These are phyloP conservation scores for Osedax frankpressi DNA, from an alignment of 2,888 invertebrate genomes.

Conservation along the genomic window DNA sequence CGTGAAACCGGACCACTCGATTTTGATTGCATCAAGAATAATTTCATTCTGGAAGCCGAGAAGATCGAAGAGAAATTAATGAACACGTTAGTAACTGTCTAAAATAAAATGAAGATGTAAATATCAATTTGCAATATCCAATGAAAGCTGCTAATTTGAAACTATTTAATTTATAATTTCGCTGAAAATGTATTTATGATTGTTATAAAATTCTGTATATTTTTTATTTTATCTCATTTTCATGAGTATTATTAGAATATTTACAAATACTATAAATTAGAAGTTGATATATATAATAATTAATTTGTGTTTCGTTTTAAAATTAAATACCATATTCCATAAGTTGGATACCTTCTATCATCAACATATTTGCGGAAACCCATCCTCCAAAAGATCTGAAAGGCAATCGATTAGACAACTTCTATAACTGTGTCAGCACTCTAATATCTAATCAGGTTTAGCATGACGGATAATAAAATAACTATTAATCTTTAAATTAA, in stretches of 20 bases:
- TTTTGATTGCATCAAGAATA: conserved; percentile 43
- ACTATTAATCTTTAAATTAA: too few relatives aligned
- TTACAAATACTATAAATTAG: too few relatives aligned
- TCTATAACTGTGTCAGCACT: conserved; percentile 44
- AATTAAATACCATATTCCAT: too few relatives aligned
- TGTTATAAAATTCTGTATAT: too few relatives aligned
- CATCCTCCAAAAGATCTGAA: conserved; percentile 35
- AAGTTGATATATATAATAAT: too few relatives aligned
- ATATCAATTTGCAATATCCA: too few relatives aligned
- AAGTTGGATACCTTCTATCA: conserved; percentile 44
- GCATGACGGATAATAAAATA: neutral
- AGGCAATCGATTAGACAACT: conserved; percentile 38
- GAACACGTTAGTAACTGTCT: conserved; percentile 31
- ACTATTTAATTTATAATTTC: too few relatives aligned
- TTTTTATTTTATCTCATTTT: conserved; percentile 28
- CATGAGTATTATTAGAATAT: too few relatives aligned
- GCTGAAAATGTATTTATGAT: too few relatives aligned
- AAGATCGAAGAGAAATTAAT: conserved; percentile 44
- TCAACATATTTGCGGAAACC: conserved; percentile 45
- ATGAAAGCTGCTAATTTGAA: too few relatives aligned
- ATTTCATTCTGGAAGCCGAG: conserved; percentile 42
- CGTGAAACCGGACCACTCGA: conserved; percentile 42
- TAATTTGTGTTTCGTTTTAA: too few relatives aligned
- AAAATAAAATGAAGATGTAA: too few relatives aligned
- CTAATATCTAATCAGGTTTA: conserved; percentile 45